Evolutionary conservation across 2,113 vertebrate species (phyloP).

Genomic region (Herpailurus yagouaroundi): DNA sequence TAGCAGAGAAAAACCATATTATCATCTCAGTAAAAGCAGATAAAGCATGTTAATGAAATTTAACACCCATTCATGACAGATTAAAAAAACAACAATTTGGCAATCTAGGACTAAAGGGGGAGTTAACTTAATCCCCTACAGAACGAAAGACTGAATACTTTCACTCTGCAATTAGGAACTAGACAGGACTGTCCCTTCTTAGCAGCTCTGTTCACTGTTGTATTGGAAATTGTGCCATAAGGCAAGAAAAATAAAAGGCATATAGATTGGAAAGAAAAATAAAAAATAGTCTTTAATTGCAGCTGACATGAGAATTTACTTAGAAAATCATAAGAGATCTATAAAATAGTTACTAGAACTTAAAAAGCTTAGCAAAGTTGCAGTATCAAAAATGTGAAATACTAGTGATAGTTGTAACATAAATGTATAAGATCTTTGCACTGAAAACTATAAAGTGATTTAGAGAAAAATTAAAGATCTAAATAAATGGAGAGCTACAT

Average conservation of each 20-base stretch:
- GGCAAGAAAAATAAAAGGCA: background rate
- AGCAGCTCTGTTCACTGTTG: background rate
- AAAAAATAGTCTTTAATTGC: constrained; percentile 8
- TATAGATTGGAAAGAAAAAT: background rate
- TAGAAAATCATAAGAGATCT: background rate
- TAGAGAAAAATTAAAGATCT: background rate
- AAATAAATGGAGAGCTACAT: background rate
- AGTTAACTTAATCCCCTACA: background rate
- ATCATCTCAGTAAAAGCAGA: background rate
- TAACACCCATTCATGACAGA: background rate
- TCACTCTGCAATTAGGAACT: background rate
- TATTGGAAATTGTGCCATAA: background rate
- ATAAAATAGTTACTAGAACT: background rate
- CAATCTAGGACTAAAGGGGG: background rate
- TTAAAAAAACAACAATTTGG: background rate
- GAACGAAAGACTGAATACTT: background rate
- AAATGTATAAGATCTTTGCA: background rate
- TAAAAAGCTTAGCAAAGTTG: background rate
- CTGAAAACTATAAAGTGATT: background rate
- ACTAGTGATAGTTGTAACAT: background rate
- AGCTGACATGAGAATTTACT: background rate
- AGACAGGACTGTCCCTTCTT: background rate
- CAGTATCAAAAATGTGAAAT: background rate
- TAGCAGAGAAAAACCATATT: background rate
- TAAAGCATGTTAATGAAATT: constrained; percentile 31